Percentiles rank a stretch among this genome's conserved stretches.
These are phyloP conservation scores for Amblyraja radiata DNA, from an alignment of 2,797 vertebrate genomes.

Conservation along the genomic window DNA sequence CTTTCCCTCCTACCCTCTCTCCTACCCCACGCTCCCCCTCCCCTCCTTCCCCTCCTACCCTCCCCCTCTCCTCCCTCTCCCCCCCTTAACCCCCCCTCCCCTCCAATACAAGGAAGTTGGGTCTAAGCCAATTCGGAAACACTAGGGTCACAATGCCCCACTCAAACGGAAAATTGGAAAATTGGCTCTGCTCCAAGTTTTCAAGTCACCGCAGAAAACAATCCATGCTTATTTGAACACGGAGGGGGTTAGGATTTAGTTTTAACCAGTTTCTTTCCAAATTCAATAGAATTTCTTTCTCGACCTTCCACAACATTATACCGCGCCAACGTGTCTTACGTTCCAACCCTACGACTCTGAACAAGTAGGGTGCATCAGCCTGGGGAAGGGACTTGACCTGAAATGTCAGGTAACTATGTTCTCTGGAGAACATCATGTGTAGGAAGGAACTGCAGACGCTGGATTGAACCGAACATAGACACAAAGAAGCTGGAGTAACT, in stretches of 20 bases:
- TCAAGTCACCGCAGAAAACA: conserved; percentile 18
- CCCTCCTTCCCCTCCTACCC: too few relatives aligned
- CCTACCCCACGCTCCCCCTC: too few relatives aligned
- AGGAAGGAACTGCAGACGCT: too few relatives aligned
- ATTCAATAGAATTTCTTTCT: not conserved
- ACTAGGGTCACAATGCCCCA: not conserved
- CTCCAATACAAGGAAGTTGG: conserved; percentile 52
- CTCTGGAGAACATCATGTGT: too few relatives aligned
- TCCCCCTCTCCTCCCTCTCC: too few relatives aligned
- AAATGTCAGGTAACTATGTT: too few relatives aligned
- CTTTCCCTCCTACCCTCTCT: too few relatives aligned
- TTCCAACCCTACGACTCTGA: not conserved
- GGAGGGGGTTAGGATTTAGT: not conserved
- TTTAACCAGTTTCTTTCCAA: conserved; percentile 14
- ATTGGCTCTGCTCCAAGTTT: not conserved
- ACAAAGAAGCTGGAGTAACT: too few relatives aligned
- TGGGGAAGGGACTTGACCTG: too few relatives aligned
- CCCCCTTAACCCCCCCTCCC: too few relatives aligned
- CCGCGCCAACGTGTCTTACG: not conserved
- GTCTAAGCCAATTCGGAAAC: conserved; percentile 50
- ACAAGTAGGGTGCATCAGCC: not conserved
- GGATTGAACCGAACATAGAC: too few relatives aligned
- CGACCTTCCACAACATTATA: not conserved
- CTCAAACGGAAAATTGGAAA: not conserved
- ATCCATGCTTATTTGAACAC: not conserved